Conservation (phyloP, 1,140 invertebrate genomes). For the Zelostemma sp. region DNA sequence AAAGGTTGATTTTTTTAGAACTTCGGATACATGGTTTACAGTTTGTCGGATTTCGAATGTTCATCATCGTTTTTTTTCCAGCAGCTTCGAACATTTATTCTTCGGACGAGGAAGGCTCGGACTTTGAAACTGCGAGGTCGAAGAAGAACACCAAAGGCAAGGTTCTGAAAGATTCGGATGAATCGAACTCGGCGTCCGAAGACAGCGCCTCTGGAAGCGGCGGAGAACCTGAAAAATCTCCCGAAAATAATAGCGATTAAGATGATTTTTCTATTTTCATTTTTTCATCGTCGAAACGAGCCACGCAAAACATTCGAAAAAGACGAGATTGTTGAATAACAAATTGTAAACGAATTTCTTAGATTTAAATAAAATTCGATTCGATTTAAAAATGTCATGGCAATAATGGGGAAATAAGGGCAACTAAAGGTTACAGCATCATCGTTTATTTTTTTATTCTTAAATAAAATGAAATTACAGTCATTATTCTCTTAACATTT, state of each 20-base stretch:
- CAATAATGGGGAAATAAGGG: neutral
- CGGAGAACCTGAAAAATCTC: constrained; percentile 53
- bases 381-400: neutral
- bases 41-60: constrained; percentile 10
- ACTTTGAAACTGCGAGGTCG: constrained; percentile 82
- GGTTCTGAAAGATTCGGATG: constrained; percentile 87
- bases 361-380: no score
- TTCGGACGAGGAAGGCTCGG: constrained; percentile 90
- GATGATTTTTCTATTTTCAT: constrained; percentile 1
- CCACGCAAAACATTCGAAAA: constrained; percentile 6
- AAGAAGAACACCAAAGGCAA: constrained; percentile 85
- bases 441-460: constrained; percentile 22
- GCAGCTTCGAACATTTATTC: constrained; percentile 83
- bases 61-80: constrained; percentile 13
- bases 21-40: no score
- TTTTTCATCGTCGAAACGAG: no score
- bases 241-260: constrained; percentile 50
- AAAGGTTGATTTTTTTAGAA: constrained; percentile 69
- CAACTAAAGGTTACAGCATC: neutral
- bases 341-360: neutral
- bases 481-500: constrained; percentile 34
- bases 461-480: constrained; percentile 39
- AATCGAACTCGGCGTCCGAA: constrained; percentile 64
- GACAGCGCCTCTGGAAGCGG: constrained; percentile 60
- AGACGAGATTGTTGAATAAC: neutral